Evolutionary conservation across 2,888 invertebrate genomes (phyloP), one percentile per base, ranked within the genome.

Genomic region (Listrodromus nycthemerus): DNA sequence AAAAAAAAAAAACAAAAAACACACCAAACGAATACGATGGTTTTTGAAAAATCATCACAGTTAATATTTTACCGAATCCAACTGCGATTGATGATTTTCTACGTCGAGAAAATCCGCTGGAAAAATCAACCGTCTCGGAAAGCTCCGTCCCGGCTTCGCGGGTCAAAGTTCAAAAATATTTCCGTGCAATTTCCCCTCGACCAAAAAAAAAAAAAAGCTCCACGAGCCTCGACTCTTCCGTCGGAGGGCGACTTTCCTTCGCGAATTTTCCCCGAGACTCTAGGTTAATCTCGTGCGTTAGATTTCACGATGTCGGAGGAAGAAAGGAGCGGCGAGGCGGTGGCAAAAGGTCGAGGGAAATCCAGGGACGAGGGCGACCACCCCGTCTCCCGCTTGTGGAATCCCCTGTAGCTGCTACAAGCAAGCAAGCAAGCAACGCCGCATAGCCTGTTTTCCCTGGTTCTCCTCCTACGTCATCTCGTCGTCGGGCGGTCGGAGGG

Each of bases 81-180:
- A 33, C 7, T 33, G 33, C 33, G 7, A 33, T 33, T 33, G 7
- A 33, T 6, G 33, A 7, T 33, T 7, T 33, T 33, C 6, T 7
- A 33, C 7, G 5, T 33, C 7, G 7, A 33, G 33, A 7, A 33
- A 6, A 33, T 33, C 7, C 6, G 7, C 33, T 7, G 6, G 6
- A 7, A n/a, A n/a, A n/a, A n/a, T n/a, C n/a, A 8, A 33, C 8
- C 33, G 8, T 33, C 8, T 33, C 33, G 33, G 50, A 74, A 80
- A 80, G 80, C 80, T 80, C 61, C 63, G 30, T 24, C 67, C n/a
- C 48, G 74, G 48, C 2, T 13, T 21, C 37, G 48, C 24, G 63
- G 79, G 71, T 63, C 69, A 41, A 63, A 75, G 75, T 63, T 80
- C 74, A 80, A 80, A 80, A 80, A 75, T 80, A 80, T 80, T 80